Conservation (phyloP, 2,797 vertebrate genomes). For the Buceros bicornis region DNA sequence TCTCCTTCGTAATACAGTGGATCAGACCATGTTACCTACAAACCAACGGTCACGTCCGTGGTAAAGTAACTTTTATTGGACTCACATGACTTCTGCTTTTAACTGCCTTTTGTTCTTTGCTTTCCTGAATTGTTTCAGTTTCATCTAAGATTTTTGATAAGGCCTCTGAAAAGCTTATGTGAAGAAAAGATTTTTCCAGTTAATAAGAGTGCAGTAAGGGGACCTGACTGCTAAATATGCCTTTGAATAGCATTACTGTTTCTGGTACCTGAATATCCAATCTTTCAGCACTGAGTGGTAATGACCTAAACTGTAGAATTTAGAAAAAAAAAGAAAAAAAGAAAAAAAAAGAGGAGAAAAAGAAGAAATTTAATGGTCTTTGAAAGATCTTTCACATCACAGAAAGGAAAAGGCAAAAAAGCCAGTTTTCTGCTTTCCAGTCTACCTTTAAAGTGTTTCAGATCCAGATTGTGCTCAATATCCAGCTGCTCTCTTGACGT, state of each 20-base stretch:
- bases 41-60: not conserved
- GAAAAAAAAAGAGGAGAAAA: fast-evolving
- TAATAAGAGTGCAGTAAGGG: not conserved
- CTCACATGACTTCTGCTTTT: not conserved
- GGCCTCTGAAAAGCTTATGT: not conserved
- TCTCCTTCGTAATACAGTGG: not conserved
- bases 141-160: not conserved
- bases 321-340: no score
- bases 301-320: not conserved
- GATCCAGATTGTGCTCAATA: not conserved
- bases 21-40: not conserved
- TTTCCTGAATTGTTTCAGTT: not conserved
- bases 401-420: not conserved
- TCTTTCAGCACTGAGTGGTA: not conserved
- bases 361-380: not conserved
- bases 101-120: not conserved
- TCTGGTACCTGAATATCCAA: not conserved
- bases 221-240: not conserved
- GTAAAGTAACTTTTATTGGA: not conserved
- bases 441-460: not conserved
- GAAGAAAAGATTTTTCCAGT: not conserved
- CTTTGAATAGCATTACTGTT: not conserved
- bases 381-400: not conserved
- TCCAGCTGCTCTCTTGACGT: not conserved
- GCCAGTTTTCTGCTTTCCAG: not conserved